Evolutionary conservation across 1,140 invertebrate species (phyloP).

Genomic region (Formica selysi): DNA sequence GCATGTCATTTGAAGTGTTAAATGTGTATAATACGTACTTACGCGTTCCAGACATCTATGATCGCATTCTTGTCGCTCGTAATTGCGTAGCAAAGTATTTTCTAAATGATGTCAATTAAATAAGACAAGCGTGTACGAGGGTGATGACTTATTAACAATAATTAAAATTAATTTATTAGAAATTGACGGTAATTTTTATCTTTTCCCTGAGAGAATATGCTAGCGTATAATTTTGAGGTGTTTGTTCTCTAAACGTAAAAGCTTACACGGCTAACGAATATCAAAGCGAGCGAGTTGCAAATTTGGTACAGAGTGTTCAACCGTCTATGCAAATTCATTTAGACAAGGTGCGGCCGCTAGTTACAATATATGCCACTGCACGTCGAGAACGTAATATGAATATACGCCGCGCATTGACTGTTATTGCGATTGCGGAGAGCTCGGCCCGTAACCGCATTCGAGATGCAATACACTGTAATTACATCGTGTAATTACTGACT

Average conservation of each 20-base stretch:
- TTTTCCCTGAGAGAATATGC: neutral
- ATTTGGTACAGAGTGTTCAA: slow-evolving; percentile 53
- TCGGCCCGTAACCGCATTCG: slow-evolving; percentile 34
- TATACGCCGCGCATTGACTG: slow-evolving; percentile 55
- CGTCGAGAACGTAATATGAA: slow-evolving; percentile 59
- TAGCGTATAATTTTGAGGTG: slow-evolving; percentile 21
- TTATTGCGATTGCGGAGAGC: slow-evolving; percentile 59
- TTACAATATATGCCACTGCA: slow-evolving; percentile 34
- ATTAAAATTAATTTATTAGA: neutral
- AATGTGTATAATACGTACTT: neutral
- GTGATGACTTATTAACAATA: neutral
- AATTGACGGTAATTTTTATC: neutral
- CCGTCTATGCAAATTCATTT: slow-evolving; percentile 59
- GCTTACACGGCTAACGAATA: slow-evolving; percentile 41
- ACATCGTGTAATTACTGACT: slow-evolving; percentile 48
- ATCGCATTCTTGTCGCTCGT: slow-evolving; percentile 3
- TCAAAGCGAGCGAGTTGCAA: slow-evolving; percentile 35
- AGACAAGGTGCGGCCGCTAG: slow-evolving; percentile 59
- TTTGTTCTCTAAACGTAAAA: slow-evolving; percentile 25
- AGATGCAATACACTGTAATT: slow-evolving; percentile 58
- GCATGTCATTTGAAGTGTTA: slow-evolving; percentile 10
- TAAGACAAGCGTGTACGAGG: too few species aligned
- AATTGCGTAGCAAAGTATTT: neutral
- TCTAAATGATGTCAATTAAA: neutral
- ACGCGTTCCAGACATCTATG: neutral